Percentiles rank a stretch among this genome's conserved stretches.
phyloP scores from a whole-genome alignment of 2,113 vertebrate species.

The Neodon shergylaensis region DNA sequence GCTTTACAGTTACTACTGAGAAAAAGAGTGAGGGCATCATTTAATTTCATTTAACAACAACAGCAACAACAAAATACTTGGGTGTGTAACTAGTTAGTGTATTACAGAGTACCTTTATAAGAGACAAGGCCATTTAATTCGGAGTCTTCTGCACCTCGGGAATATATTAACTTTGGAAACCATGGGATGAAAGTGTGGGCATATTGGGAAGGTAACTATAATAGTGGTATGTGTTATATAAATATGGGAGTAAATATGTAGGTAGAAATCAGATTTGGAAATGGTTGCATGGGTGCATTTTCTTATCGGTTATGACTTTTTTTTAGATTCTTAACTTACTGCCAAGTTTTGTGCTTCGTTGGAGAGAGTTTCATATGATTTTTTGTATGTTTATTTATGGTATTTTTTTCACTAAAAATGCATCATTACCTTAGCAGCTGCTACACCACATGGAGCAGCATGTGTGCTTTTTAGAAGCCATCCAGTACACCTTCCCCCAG shows the following conservation, averaged over 20 bases:
- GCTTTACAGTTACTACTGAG: neutral
- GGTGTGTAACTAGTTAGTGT: slow-evolving; percentile 40
- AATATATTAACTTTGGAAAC: slow-evolving; percentile 73
- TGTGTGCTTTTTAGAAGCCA: slow-evolving; percentile 68
- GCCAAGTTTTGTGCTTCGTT: slow-evolving; percentile 83
- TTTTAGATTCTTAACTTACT: slow-evolving; percentile 77
- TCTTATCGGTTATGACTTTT: slow-evolving; percentile 74
- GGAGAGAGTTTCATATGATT: slow-evolving; percentile 82
- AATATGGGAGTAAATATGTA: slow-evolving; percentile 77
- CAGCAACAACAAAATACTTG: slow-evolving; percentile 16
- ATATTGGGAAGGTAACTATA: slow-evolving; percentile 75
- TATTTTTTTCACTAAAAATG: slow-evolving; percentile 82
- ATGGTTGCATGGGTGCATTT: slow-evolving; percentile 66
- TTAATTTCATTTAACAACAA: slow-evolving; percentile 46
- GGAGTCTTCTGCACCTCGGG: slow-evolving; percentile 31
- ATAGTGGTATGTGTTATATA: slow-evolving; percentile 72
- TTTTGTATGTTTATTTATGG: slow-evolving; percentile 84
- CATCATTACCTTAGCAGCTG: slow-evolving; percentile 85
- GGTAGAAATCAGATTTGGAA: slow-evolving; percentile 79
- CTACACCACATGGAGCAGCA: slow-evolving; percentile 81
- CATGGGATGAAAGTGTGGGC: slow-evolving; percentile 54
- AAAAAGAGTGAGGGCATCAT: neutral
- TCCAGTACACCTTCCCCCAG: slow-evolving; percentile 66
- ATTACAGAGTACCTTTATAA: slow-evolving; percentile 54
- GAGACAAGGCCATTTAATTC: slow-evolving; percentile 50